Conservation (phyloP, 2,797 vertebrate genomes). For the Sparidentex hasta region DNA sequence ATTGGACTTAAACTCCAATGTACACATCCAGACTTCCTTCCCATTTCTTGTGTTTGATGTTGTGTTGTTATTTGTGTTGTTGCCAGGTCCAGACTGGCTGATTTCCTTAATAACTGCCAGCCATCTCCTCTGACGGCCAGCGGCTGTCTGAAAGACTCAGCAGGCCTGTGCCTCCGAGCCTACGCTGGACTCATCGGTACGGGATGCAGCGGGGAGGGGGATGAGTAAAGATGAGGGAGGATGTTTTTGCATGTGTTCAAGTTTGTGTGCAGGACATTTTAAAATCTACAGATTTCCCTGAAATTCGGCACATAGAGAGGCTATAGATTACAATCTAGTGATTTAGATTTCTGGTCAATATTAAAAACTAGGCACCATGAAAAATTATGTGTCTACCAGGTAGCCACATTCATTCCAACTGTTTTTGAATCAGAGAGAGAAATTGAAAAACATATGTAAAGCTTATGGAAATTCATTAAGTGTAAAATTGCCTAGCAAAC, state of each 20-base stretch:
- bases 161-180: slow-evolving; percentile 91
- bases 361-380: background rate
- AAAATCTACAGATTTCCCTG: background rate
- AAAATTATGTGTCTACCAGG: background rate
- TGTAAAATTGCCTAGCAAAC: background rate
- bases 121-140: slow-evolving; percentile 83
- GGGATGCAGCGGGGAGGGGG: slow-evolving; percentile 18
- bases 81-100: slow-evolving; percentile 93
- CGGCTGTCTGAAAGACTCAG: slow-evolving; percentile 87
- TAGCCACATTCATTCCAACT: background rate
- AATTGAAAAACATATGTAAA: background rate
- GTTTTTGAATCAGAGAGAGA: background rate
- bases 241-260: background rate
- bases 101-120: slow-evolving; percentile 95
- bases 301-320: background rate
- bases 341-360: background rate
- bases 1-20: slow-evolving; percentile 23
- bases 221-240: background rate
- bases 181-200: slow-evolving; percentile 96
- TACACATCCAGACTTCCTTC: slow-evolving; percentile 20
- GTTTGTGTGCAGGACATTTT: background rate
- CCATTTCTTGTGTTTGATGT: slow-evolving; percentile 47
- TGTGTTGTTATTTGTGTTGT: slow-evolving; percentile 51
- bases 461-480: background rate
- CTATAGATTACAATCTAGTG: background rate